Evolutionary conservation across 64 coral and sea anemone species (phyloP), one percentile per base, ranked within the genome.

Genomic region (Stylophora pistillata): DNA sequence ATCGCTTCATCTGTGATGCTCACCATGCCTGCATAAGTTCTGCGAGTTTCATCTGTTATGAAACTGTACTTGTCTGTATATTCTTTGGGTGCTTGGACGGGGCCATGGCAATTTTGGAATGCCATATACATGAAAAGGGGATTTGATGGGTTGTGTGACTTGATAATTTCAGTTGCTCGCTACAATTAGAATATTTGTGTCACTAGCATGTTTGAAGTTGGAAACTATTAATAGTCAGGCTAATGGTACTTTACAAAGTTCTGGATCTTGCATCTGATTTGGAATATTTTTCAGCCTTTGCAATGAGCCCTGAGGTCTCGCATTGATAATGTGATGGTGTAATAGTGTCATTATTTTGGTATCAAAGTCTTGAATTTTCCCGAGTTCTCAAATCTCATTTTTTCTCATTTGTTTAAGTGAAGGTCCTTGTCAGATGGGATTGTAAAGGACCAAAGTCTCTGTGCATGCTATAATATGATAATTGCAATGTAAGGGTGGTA

Each of bases 31-130:
- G 88, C 88, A 90, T 82, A 73, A 18, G 53, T 90, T 26, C 78
- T 29, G 1, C 78, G 63, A 2, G 14, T 60, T 82, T 90, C 70
- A 71, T 90, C 88, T 14, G 68, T 21, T 62, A 90, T 82, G 62
- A 82, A 90, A 34, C 65, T 73, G 57, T 90, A 90, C 15, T 90
- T 81, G 21, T 82, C 29, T n/a, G 71, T 58, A 61, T 82, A 90
- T n/a, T 58, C 15, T 57, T 55, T 2, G 17, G 88, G 88, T 30
- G 88, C 88, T 74, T 90, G 62, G 62, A 82, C 9, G 34, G 88
- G 88, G 10, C 12, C 54, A 33, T 90, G 88, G 55, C 81, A 77
- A 81, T 89, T 89, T 89, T 89, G 88, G 62, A 89, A 89, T 80
- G 88, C 75, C 59, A 89, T 61, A 59, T 89, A 89, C 21, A 89